Conservation (phyloP, 2,797 vertebrate genomes). For the Propithecus perrieri region DNA sequence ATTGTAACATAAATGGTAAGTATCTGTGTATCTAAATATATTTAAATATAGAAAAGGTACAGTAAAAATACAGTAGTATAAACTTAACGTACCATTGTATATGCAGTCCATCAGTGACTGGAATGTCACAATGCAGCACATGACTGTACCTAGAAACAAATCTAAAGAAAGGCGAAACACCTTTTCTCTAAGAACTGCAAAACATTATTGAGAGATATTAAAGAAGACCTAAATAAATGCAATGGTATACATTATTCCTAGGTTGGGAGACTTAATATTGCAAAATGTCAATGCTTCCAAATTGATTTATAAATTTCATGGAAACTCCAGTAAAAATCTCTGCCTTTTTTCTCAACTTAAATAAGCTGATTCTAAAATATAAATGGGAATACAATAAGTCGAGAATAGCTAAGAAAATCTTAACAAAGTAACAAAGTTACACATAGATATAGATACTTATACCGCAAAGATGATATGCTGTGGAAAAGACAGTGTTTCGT, state of each 20-base stretch:
- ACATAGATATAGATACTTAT: background rate
- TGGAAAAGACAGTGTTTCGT: background rate
- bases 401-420: background rate
- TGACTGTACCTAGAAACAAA: background rate
- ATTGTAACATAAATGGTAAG: background rate
- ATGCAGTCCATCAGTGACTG: background rate
- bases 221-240: background rate
- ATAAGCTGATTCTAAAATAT: background rate
- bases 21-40: background rate
- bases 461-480: background rate
- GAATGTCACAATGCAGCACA: background rate
- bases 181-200: background rate
- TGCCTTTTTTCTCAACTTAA: background rate
- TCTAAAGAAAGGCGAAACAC: background rate
- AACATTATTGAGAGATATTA: background rate
- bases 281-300: background rate
- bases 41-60: background rate
- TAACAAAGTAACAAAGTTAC: background rate
- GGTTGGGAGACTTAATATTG: background rate
- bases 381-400: background rate
- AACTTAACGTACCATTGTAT: no score
- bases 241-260: background rate
- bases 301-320: background rate
- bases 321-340: background rate
- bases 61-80: background rate